Evolutionary conservation across 1,140 invertebrate genomes (phyloP), one percentile per base, ranked within the genome.

Genomic region (Drosophila santomea): DNA sequence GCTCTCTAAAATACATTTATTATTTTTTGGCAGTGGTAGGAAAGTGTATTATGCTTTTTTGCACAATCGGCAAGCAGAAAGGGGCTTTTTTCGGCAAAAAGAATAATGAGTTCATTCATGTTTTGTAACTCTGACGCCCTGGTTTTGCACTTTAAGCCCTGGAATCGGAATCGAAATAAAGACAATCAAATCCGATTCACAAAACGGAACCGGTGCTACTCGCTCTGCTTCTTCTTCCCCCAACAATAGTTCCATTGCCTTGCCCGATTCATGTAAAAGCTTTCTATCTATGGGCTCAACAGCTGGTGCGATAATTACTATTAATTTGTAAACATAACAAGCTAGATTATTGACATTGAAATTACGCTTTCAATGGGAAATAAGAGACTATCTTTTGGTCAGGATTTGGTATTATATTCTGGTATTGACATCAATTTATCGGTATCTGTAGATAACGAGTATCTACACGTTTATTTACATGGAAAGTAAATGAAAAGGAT

Each of bases 131-230:
- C 7, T 63, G 47, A 4, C 35, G 25, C 66, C 66, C 66, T 60
- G 66, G 54, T 38, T 47, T 25, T 17, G n/a, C 14, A 32, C 39
- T 35, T n/a, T 54, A 47, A 45, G 36, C 68, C 67, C 45, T 72
- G 67, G 39, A 47, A 20, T 45, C 17, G 12, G 51, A 60, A 59
- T 60, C 67, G 39, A 73, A 59, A 60, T 52, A 32, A 67, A 48
- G 35, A 35, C 32, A 35, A 67, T 62, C 60, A 36, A 45, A 50
- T 66, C 41, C 38, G 45, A 47, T 51, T 51, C 48, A 17, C 25
- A 72, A 52, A 38, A 32, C 17, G 55, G 67, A 73, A 73, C 55
- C 48, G 58, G 69, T 72, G 52, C 68, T 12, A 48, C 12, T 55
- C 14, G 38, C 38, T 23, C 7, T 4, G 8, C 52, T 59, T 43